phyloP scores from a whole-genome alignment of 2,113 vertebrate genomes.

The Columba livia region DNA sequence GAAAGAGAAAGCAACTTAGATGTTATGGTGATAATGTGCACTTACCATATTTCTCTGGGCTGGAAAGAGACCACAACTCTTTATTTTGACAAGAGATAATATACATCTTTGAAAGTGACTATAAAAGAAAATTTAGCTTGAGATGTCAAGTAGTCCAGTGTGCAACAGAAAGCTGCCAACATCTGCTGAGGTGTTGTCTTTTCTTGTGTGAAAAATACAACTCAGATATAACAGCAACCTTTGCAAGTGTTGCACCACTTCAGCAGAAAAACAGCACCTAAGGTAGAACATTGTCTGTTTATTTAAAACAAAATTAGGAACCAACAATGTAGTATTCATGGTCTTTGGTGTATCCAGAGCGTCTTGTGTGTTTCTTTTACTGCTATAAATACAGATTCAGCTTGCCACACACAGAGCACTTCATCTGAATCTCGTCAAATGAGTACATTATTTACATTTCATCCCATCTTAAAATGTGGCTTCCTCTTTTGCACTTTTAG shows the following conservation, averaged over 20 bases:
- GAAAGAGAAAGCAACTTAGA: neutral
- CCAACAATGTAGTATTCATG: neutral
- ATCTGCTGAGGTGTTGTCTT: neutral
- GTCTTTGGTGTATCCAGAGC: conserved; percentile 8
- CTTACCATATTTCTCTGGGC: neutral
- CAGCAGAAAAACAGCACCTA: neutral
- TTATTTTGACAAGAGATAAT: conserved; percentile 28
- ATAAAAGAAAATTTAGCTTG: neutral
- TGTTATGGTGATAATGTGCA: neutral
- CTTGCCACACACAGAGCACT: conserved; percentile 61
- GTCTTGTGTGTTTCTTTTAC: conserved; percentile 32
- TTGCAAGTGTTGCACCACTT: neutral
- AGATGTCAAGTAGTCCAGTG: neutral
- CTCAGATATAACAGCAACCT: neutral
- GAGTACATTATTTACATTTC: conserved; percentile 34
- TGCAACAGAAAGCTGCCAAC: neutral
- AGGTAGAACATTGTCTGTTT: neutral
- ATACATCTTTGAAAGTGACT: neutral
- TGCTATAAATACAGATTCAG: conserved; percentile 39
- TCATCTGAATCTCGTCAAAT: conserved; percentile 51
- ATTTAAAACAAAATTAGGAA: conserved; percentile 43
- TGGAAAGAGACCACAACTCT: neutral
- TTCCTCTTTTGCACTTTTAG: neutral
- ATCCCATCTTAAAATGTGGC: neutral
- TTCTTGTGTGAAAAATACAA: neutral